Percentiles rank a stretch among this genome's conserved stretches.
phyloP scores from a whole-genome alignment of 2,888 invertebrate species.

The Oligia fasciuncula region DNA sequence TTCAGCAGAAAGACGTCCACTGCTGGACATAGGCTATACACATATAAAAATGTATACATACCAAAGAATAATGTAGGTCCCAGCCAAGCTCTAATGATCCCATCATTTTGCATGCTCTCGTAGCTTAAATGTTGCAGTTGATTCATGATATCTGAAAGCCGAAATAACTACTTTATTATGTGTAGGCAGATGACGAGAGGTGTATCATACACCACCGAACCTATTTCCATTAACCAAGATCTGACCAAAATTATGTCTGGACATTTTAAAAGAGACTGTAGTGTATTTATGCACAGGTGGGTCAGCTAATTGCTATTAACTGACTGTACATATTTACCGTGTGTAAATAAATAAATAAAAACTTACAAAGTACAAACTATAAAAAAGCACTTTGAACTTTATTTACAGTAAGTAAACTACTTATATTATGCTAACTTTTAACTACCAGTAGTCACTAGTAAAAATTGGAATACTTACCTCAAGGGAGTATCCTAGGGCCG shows the following conservation, averaged over 20 bases:
- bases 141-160: constrained; percentile 82
- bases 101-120: constrained; percentile 74
- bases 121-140: constrained; percentile 77
- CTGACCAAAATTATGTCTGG: background rate
- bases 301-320: too few species aligned
- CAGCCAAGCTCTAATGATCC: constrained; percentile 79
- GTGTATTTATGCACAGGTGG: too few species aligned
- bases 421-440: background rate
- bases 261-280: background rate
- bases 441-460: background rate
- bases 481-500: constrained; percentile 4
- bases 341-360: background rate
- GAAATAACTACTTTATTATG: background rate
- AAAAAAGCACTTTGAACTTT: background rate
- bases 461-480: background rate
- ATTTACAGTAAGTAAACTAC: background rate
- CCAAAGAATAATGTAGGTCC: constrained; percentile 75
- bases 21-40: too few species aligned
- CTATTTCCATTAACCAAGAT: background rate
- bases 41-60: constrained; percentile 49
- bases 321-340: too few species aligned
- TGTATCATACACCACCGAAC: background rate
- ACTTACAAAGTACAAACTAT: background rate
- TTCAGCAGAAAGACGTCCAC: too few species aligned
- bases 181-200: background rate